Conservation (phyloP, 1,140 invertebrate species). For the Andrena cerasifolii region DNA sequence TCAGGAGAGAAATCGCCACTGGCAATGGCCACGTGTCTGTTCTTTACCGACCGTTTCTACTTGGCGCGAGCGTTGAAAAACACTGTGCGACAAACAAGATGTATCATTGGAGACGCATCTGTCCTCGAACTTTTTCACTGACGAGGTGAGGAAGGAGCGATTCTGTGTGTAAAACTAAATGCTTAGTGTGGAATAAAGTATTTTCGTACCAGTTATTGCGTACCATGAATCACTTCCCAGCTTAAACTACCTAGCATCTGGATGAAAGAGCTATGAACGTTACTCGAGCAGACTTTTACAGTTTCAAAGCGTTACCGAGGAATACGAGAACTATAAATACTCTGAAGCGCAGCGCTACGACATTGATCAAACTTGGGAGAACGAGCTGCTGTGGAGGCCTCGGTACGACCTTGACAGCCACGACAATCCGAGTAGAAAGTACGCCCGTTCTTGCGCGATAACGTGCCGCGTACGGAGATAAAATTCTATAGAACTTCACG, state of each 20-base stretch:
- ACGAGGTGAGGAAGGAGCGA: too few relatives aligned
- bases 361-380: not conserved
- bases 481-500: too few relatives aligned
- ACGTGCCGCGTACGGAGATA: too few relatives aligned
- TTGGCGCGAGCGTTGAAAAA: not conserved
- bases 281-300: too few relatives aligned
- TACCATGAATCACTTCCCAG: too few relatives aligned
- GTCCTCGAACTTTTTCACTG: not conserved
- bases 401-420: not conserved
- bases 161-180: too few relatives aligned
- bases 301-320: too few relatives aligned
- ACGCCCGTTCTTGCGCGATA: too few relatives aligned
- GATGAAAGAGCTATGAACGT: too few relatives aligned
- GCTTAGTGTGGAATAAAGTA: too few relatives aligned
- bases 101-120: not conserved
- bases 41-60: conserved; percentile 24
- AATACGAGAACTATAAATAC: not conserved
- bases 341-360: not conserved
- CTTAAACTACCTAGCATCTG: too few relatives aligned
- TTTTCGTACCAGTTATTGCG: too few relatives aligned
- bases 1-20: not conserved
- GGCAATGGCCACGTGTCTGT: not conserved
- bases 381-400: not conserved
- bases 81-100: not conserved
- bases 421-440: not conserved